phyloP scores from a whole-genome alignment of 2,888 invertebrate species.

The Aspidiotus rigidus region DNA sequence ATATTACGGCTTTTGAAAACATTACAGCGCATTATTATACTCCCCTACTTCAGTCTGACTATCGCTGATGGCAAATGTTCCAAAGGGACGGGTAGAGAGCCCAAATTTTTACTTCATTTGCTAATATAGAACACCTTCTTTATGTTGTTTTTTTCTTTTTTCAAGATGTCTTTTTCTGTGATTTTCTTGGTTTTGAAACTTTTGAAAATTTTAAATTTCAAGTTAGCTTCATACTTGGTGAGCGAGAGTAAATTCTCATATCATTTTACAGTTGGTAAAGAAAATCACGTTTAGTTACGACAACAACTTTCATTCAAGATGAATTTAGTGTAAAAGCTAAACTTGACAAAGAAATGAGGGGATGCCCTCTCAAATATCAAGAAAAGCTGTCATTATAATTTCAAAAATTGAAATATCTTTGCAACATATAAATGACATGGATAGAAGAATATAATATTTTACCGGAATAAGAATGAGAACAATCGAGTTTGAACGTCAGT shows the following conservation, averaged over 20 bases:
- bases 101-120: neutral
- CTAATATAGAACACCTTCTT: neutral
- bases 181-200: too few relatives aligned
- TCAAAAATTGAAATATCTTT: neutral
- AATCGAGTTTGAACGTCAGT: neutral
- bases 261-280: neutral
- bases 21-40: too few relatives aligned
- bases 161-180: neutral
- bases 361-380: neutral
- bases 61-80: too few relatives aligned
- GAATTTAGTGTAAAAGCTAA: too few relatives aligned
- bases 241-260: neutral
- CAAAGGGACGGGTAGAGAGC: neutral
- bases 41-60: too few relatives aligned
- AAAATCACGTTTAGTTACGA: neutral
- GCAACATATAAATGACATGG: neutral
- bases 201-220: neutral
- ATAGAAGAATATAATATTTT: neutral
- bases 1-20: too few relatives aligned
- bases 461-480: neutral
- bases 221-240: neutral
- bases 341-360: too few relatives aligned
- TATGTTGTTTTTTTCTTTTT: neutral
- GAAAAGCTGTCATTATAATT: neutral
- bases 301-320: too few relatives aligned